Evolutionary conservation across 2,113 vertebrate species (phyloP).

Genomic region (Sturnus vulgaris): DNA sequence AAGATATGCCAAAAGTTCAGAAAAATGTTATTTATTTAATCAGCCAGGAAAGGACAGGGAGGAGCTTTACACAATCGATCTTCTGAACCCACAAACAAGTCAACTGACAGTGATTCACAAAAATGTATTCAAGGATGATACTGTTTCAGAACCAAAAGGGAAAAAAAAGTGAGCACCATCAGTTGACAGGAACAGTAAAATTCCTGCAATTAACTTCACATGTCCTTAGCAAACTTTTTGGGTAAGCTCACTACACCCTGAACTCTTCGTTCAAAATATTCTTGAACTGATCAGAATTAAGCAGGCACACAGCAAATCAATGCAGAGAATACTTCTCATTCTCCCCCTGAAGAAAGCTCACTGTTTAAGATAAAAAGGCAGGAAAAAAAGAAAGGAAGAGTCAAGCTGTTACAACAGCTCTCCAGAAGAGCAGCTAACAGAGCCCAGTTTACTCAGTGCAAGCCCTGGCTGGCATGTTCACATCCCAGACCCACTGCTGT

Average conservation of each 20-base stretch:
- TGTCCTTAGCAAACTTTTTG: not conserved
- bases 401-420: not conserved
- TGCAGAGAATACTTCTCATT: not conserved
- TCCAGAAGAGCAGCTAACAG: not conserved
- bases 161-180: not conserved
- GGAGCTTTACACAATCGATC: not conserved
- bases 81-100: not conserved
- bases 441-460: not conserved
- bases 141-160: not conserved
- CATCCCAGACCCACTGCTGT: not conserved
- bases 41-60: not conserved
- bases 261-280: not conserved
- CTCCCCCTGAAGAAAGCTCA: not conserved
- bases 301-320: not conserved
- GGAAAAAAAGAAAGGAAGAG: not conserved
- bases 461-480: not conserved
- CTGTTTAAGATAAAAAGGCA: not conserved
- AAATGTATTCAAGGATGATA: not conserved
- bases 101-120: not conserved
- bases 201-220: not conserved
- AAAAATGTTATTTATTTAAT: constrained; percentile 9
- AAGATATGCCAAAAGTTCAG: constrained; percentile 18
- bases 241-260: not conserved
- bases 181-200: not conserved
- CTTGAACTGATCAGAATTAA: not conserved